Evolutionary conservation across 1,140 invertebrate species (phyloP).

Genomic region (Ostrea edulis): DNA sequence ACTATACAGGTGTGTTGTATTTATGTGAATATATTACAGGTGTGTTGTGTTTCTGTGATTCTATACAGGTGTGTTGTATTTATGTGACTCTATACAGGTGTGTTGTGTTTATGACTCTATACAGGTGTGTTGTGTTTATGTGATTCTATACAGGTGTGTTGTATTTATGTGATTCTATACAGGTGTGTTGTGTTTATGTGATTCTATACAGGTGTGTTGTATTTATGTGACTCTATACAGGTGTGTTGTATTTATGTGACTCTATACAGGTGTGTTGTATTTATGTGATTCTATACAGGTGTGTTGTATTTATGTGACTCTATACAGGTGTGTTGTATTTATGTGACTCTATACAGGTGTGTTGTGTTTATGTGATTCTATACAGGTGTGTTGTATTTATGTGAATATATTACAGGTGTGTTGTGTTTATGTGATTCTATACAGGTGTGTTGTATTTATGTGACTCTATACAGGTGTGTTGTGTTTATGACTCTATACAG

Average conservation of each 20-base stretch:
- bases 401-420: background rate
- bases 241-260: too few relatives aligned
- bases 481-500: background rate
- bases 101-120: background rate
- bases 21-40: background rate
- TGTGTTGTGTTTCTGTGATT: background rate
- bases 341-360: background rate
- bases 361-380: too few relatives aligned
- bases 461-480: too few relatives aligned
- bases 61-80: background rate
- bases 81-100: too few relatives aligned
- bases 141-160: too few relatives aligned
- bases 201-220: background rate
- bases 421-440: background rate
- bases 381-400: too few relatives aligned
- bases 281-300: background rate
- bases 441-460: background rate
- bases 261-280: background rate
- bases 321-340: too few relatives aligned
- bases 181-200: background rate
- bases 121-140: conserved; percentile 63
- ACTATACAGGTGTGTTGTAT: too few relatives aligned
- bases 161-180: too few relatives aligned
- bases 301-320: background rate
- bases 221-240: too few relatives aligned